phyloP scores from a whole-genome alignment of 2,888 invertebrate genomes.

The Cancer borealis region DNA sequence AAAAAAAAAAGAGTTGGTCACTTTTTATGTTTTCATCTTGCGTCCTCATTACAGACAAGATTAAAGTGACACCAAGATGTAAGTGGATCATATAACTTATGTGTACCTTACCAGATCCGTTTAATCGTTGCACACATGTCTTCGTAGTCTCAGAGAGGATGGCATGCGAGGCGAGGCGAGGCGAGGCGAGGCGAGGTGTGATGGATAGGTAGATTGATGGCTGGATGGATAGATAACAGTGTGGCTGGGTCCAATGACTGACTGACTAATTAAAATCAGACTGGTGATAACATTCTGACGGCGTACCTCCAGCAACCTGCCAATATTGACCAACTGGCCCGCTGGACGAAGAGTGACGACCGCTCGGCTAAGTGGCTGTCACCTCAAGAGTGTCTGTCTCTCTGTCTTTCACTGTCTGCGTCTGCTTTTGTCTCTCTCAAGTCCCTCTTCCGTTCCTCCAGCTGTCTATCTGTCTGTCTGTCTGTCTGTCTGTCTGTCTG shows the following conservation, averaged over 20 bases:
- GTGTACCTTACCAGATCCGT: neutral
- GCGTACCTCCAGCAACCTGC: constrained; percentile 49
- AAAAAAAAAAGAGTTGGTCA: too few relatives aligned
- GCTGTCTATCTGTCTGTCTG: neutral
- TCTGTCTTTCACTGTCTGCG: constrained; percentile 61
- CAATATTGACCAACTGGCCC: constrained; percentile 59
- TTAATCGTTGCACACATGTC: neutral
- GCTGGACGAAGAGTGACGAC: constrained; percentile 7
- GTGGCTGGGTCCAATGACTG: constrained; percentile 65
- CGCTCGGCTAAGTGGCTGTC: constrained; percentile 51
- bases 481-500: constrained; percentile 21
- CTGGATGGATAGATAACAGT: constrained; percentile 61
- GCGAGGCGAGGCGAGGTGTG: neutral
- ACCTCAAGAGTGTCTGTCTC: constrained; percentile 55
- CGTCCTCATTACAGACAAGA: neutral
- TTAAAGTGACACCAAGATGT: neutral
- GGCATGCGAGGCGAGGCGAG: neutral
- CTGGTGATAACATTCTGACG: constrained; percentile 64
- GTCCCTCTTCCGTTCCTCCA: constrained; percentile 10
- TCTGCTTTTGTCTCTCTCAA: neutral
- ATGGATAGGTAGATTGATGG: constrained; percentile 60
- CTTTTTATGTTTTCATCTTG: neutral
- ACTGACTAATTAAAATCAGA: constrained; percentile 72
- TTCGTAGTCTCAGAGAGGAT: neutral
- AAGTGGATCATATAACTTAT: neutral